These are phyloP conservation scores for Bradynema listronoti DNA, from an alignment of 1,140 invertebrate species.

Conservation along the genomic window DNA sequence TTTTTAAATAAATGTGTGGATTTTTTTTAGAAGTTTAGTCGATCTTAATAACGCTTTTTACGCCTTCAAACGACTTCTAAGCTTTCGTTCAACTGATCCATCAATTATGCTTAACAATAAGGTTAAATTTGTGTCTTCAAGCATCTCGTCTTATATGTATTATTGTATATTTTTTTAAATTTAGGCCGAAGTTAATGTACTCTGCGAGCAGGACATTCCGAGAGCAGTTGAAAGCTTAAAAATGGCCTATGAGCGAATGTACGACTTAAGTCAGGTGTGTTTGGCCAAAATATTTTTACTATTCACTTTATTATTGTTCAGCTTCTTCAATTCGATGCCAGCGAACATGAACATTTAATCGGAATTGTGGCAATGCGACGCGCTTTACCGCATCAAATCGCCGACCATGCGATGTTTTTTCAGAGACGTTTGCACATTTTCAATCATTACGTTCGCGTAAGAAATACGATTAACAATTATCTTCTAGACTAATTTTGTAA, in stretches of 20 bases:
- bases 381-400: constrained; percentile 28
- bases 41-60: constrained; percentile 29
- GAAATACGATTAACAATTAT: no score
- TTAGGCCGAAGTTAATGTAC: constrained; percentile 28
- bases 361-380: constrained; percentile 18
- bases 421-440: constrained; percentile 33
- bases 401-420: constrained; percentile 38
- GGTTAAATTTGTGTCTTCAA: constrained; percentile 2
- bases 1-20: background rate
- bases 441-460: constrained; percentile 31
- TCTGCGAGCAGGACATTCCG: constrained; percentile 31
- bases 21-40: constrained; percentile 13
- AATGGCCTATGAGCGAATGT: constrained; percentile 33
- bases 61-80: constrained; percentile 28
- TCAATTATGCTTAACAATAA: constrained; percentile 31
- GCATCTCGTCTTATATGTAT: background rate
- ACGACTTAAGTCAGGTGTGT: constrained; percentile 33
- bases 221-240: constrained; percentile 31
- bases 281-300: no score
- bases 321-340: constrained; percentile 37
- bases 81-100: constrained; percentile 32
- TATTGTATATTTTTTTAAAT: constrained; percentile 2
- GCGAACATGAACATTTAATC: constrained; percentile 33
- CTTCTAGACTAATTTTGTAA: no score
- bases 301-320: no score